A percentile compares a stretch with the other conserved stretches of the same genome.
Evolutionary conservation across 2,113 vertebrate species (phyloP).

Genomic region (Dryoscopus gambensis): DNA sequence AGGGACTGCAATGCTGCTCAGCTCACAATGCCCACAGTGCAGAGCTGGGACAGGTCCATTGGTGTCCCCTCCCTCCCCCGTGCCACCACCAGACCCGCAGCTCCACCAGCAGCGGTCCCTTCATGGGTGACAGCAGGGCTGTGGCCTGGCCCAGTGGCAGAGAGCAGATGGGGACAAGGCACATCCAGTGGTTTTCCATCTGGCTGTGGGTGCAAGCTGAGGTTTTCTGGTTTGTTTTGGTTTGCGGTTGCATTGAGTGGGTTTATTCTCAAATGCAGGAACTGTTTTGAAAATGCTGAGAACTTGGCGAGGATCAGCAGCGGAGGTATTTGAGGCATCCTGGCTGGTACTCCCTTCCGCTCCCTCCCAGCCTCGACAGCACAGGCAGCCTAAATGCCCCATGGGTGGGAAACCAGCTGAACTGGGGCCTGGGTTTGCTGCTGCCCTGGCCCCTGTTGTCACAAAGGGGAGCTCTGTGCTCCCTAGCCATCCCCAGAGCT

Average conservation of each 20-base stretch:
- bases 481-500: not conserved
- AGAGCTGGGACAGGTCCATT: not conserved
- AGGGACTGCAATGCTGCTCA: not conserved
- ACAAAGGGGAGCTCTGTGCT: not conserved
- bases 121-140: rapidly evolving
- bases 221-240: not conserved
- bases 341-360: not conserved
- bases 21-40: not conserved
- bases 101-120: rapidly evolving
- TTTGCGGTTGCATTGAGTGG: not conserved
- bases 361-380: not conserved
- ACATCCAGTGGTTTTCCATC: not conserved
- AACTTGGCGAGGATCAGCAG: not conserved
- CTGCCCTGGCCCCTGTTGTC: not conserved
- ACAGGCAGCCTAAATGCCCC: not conserved
- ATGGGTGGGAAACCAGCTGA: not conserved
- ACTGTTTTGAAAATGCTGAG: slow-evolving; percentile 17
- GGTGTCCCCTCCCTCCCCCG: not conserved
- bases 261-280: not conserved
- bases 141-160: not conserved
- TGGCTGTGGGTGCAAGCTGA: not conserved
- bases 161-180: not conserved
- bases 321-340: not conserved
- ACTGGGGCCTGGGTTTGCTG: not conserved
- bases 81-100: not conserved